Conservation (phyloP, 2,888 invertebrate species). For the Meliscaeva auricollis region DNA sequence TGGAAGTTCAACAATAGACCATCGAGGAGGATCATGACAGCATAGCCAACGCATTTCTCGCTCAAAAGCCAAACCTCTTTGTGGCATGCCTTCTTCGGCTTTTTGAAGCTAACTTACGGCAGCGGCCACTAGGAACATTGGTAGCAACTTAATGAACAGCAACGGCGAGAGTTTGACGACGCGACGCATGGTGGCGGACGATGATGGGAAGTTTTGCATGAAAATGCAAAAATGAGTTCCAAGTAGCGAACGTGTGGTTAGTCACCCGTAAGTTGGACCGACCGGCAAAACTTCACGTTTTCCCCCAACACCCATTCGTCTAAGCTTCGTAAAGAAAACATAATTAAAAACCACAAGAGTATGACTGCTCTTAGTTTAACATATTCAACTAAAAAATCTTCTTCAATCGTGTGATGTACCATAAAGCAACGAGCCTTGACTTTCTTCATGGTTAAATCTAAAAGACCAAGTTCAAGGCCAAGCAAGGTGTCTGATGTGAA, state of each 20-base stretch:
- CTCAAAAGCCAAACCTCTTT: constrained; percentile 54
- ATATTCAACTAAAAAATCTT: constrained; percentile 16
- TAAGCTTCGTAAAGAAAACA: constrained; percentile 6
- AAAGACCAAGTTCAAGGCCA: constrained; percentile 65
- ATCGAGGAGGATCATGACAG: constrained; percentile 57
- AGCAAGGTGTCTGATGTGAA: not conserved
- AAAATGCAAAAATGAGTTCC: constrained; percentile 66
- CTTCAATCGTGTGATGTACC: constrained; percentile 22
- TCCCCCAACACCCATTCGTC: constrained; percentile 40
- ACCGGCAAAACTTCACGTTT: constrained; percentile 14
- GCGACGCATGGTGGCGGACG: not conserved
- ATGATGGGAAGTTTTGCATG: constrained; percentile 41
- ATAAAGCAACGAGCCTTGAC: constrained; percentile 32
- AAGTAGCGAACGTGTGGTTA: constrained; percentile 51
- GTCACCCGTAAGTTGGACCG: constrained; percentile 35
- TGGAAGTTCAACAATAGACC: constrained; percentile 55
- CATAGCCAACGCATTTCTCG: constrained; percentile 51
- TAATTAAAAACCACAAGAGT: constrained; percentile 51
- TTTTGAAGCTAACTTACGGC: constrained; percentile 5
- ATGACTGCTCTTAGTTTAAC: constrained; percentile 35
- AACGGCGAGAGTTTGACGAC: not conserved
- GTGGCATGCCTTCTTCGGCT: constrained; percentile 31
- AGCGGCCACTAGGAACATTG: constrained; percentile 1
- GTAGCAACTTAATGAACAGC: constrained; percentile 53
- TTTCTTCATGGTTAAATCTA: constrained; percentile 9